Evolutionary conservation across 2,113 vertebrate species (phyloP), one percentile per base, ranked within the genome.

Genomic region (Hystrix brachyura): DNA sequence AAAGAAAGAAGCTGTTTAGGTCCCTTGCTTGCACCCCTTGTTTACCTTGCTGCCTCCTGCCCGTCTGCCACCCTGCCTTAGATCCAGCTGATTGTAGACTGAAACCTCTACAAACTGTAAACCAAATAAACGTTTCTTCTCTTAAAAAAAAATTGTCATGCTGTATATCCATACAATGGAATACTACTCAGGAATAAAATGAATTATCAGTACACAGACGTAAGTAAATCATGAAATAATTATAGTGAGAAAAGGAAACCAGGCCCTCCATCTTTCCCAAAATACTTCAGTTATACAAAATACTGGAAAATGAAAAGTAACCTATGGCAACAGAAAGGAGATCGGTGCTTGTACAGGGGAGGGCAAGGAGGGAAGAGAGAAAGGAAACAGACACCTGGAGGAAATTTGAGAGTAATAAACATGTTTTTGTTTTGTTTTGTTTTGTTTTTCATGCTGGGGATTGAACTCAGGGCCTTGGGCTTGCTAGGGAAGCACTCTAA

Each of bases 271-370:
- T 29, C 14, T 19, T 6, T 1, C 17, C 43, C 9, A 57, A 91
- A 69, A 67, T 95, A 74, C 53, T 72, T 23, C 21, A 4, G 34
- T 89, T 93, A 87, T 59, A 78, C 32, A 85, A 81, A 90, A 90
- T 55, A 72, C 21, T 34, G 48, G 46, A 59, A 87, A 82, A 84
- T 85, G 29, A 90, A 88, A 94, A 43, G 43, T 48, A 11, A 57
- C 10, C 21, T 32, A 32, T 32, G 64, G 23, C 0, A 55, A 79
- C 82, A 84, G 53, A 90, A 89, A 87, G 7, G 1, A 82, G 43
- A 81, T 80, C 3, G 5, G 51, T 60, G 27, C 10, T 82, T 57
- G 64, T 14, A 65, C 15, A 8, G 9, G 11, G 5, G 7, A 71
- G 32, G 46, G 17, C 65, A 60, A 87, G 32, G 38, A 82, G 25